Evolutionary conservation across 2,797 vertebrate genomes (phyloP).

Genomic region (Tokudaia muenninki): DNA sequence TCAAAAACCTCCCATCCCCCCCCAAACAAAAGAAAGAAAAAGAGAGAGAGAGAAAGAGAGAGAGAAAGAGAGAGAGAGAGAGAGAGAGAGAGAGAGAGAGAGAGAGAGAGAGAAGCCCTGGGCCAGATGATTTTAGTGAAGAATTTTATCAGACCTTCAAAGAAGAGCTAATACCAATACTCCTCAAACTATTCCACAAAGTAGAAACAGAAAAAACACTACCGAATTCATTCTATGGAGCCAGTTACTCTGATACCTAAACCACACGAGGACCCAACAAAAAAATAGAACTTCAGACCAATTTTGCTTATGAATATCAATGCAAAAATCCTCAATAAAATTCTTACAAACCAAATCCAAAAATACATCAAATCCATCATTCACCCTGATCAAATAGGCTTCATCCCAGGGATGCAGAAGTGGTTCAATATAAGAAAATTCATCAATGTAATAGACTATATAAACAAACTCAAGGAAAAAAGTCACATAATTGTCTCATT

Average conservation of each 20-base stretch:
- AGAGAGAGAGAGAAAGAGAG: no score
- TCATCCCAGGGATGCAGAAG: neutral
- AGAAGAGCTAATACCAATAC: neutral
- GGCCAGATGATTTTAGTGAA: neutral
- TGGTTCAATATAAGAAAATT: no score
- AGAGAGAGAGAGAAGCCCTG: neutral
- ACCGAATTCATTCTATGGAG: neutral
- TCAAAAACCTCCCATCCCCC: neutral
- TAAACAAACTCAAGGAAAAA: no score
- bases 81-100: no score
- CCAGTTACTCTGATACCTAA: neutral
- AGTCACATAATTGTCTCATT: no score
- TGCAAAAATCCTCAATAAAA: no score
- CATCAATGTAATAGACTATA: no score
- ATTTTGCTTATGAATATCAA: no score
- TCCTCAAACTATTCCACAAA: neutral
- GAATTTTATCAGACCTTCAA: neutral
- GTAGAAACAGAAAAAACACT: neutral
- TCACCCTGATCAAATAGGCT: neutral
- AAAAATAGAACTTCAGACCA: neutral
- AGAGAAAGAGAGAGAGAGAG: no score
- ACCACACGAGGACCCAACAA: neutral
- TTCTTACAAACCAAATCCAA: neutral
- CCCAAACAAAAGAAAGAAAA: neutral
- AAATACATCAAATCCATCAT: neutral